Evolutionary conservation across 35 echinoderm and acorn worm species (phyloP).

Genomic region (Ophioderma brevispina): DNA sequence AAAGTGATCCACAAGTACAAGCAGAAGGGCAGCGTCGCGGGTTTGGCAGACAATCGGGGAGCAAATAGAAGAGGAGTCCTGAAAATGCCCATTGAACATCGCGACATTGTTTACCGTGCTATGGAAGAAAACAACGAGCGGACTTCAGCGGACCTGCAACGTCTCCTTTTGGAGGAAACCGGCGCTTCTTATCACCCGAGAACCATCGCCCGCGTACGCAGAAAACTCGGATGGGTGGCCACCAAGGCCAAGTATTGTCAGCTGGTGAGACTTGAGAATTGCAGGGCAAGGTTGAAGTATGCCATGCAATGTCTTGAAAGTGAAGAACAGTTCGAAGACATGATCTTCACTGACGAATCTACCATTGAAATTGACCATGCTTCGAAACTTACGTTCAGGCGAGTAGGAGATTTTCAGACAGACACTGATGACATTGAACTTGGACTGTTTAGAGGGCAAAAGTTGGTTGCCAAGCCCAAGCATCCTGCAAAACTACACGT

Average conservation of each 20-base stretch:
- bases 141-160: constrained; percentile 19
- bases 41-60: no score
- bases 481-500: constrained; percentile 46
- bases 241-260: constrained; percentile 31
- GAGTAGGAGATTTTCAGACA: no score
- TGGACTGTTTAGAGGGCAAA: no score
- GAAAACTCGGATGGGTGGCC: constrained; percentile 35
- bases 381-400: no score
- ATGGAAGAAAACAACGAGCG: constrained; percentile 17
- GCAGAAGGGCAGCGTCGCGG: no score
- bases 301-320: not conserved
- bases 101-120: not conserved
- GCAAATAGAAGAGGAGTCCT: no score
- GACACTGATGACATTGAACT: no score
- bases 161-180: not conserved
- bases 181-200: not conserved
- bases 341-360: constrained; percentile 70
- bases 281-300: not conserved
- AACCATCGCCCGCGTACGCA: not conserved
- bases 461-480: constrained; percentile 12
- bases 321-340: constrained; percentile 49
- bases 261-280: constrained; percentile 13
- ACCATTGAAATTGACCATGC: constrained; percentile 32
- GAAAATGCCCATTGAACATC: no score
- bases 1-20: no score